These are phyloP conservation scores for Stenotaenia linearis DNA, from an alignment of 2,888 invertebrate genomes.

Conservation along the genomic window DNA sequence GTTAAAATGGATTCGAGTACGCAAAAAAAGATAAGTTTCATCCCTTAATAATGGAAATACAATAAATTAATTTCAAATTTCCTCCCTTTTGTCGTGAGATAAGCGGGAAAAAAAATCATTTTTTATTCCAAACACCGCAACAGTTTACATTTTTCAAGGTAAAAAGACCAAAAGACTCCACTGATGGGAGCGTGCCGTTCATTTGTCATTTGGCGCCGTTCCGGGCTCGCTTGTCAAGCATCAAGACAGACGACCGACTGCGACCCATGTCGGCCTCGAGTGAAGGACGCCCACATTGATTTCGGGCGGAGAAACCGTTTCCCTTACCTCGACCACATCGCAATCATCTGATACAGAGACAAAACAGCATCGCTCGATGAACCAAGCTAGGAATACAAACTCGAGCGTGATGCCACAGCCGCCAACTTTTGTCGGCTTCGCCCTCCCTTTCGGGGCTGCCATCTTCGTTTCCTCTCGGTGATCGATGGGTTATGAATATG, in stretches of 20 bases:
- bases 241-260: constrained; percentile 28
- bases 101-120: too few species aligned
- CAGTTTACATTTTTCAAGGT: background rate
- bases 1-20: background rate
- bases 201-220: constrained; percentile 29
- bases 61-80: background rate
- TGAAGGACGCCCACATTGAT: constrained; percentile 28
- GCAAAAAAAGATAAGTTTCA: background rate
- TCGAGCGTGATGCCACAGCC: background rate
- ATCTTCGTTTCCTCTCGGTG: constrained; percentile 3
- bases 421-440: constrained; percentile 9
- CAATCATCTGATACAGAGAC: constrained; percentile 23
- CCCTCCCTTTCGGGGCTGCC: background rate
- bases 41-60: background rate
- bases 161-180: background rate
- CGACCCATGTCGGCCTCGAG: constrained; percentile 27
- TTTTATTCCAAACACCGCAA: background rate
- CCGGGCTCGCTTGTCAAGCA: constrained; percentile 1
- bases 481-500: constrained; percentile 32
- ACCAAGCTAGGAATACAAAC: constrained; percentile 21
- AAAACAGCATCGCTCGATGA: constrained; percentile 11
- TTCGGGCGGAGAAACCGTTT: constrained; percentile 9
- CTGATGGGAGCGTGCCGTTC: background rate
- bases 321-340: constrained; percentile 24
- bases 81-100: too few species aligned